phyloP scores from a whole-genome alignment of 2,888 invertebrate genomes.

The Liposcelis brunnea region DNA sequence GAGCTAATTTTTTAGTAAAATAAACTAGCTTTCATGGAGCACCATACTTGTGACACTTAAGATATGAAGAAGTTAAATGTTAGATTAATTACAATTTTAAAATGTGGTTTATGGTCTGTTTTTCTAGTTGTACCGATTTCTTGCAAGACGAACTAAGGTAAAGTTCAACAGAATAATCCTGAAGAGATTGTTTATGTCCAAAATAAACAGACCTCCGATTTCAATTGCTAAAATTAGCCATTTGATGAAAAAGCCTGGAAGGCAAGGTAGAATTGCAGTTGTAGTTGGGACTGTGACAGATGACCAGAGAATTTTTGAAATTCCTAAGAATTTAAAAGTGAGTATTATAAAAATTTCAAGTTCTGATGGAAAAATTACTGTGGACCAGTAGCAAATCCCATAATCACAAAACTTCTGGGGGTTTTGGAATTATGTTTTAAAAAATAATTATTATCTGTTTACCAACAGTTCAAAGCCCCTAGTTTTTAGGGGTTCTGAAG shows the following conservation, averaged over 20 bases:
- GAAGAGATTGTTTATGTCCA: conserved; percentile 94
- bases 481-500: too few species aligned
- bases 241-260: conserved; percentile 73
- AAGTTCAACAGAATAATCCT: conserved; percentile 94
- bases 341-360: too few species aligned
- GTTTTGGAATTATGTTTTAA: too few species aligned
- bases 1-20: too few species aligned
- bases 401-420: too few species aligned
- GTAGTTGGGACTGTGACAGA: conserved; percentile 92
- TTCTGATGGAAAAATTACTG: too few species aligned
- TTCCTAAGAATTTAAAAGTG: conserved; percentile 75
- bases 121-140: conserved; percentile 80
- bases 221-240: conserved; percentile 75
- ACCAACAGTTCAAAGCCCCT: too few species aligned
- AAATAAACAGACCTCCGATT: conserved; percentile 84
- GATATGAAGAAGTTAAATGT: too few species aligned
- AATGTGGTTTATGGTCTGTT: conserved; percentile 10
- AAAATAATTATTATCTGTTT: too few species aligned
- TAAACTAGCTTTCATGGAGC: too few species aligned
- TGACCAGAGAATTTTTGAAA: conserved; percentile 74
- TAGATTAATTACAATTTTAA: not conserved
- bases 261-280: conserved; percentile 75
- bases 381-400: too few species aligned
- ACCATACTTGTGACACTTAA: too few species aligned
- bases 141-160: conserved; percentile 87